Base-by-base conservation (phyloP, 2,113 vertebrate genomes). In the Odontophorus gujanensis region DNA sequence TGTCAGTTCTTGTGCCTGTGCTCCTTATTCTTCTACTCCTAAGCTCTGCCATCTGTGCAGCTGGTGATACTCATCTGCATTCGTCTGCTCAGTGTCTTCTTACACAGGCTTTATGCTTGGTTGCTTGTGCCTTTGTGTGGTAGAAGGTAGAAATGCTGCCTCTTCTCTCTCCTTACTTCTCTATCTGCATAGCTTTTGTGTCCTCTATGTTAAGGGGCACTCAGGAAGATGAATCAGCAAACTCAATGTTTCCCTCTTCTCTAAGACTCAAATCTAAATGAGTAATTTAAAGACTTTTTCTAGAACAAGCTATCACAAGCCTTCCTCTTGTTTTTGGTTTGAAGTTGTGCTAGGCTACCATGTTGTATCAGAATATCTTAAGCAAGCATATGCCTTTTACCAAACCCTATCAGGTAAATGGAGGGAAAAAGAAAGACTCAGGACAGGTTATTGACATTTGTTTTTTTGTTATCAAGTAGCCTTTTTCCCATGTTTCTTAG, bases 121-220 rank as follows among this genome's bases (percentile, higher is more conserved):
- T 21, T 42, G 9, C 25, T 0, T 3, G 0, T 30, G 20, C 26
- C 47, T 80, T 55, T 4, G 0, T 32, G 59, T 32, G 55, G 16
- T 34, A 5, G 36, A 40, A 68, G 55, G n/a, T 62, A 2, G n/a
- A 81, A 28, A 9, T 3, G 62, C n/a, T 18, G 43, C 79, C 40
- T 59, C 59, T 58, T 13, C 7, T 8, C 6, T 26, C 45, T 63
- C 38, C 58, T 85, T 6, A 48, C 32, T 50, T 57, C 17, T 26
- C 2, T 36, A 6, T 21, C 30, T 19, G 18, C 30, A 13, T 1
- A 1, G 30, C 32, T 40, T 67, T 50, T 51, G 26, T 43, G 30
- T 43, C 53, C 58, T 13, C n/a, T 36, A 8, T 38, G 7, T 11
- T 32, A 1, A 38, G 9, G 30, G 51, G 20, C 15, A 11, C 20